Evolutionary conservation across 1,140 invertebrate genomes (phyloP).

Genomic region (Anastrepha ludens): DNA sequence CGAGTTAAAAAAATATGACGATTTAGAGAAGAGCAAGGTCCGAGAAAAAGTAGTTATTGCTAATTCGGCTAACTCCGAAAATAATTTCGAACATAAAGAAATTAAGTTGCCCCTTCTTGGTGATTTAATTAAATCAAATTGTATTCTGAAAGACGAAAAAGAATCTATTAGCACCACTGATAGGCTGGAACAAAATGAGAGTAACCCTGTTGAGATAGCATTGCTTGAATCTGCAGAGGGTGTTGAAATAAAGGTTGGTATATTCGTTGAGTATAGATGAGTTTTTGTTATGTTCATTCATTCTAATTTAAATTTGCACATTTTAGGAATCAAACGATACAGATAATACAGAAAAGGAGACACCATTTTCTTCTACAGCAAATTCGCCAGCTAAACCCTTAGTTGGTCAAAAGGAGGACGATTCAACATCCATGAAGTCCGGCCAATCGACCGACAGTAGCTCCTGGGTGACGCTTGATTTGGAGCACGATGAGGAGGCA

Average conservation of each 20-base stretch:
- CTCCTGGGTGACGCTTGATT: conserved; percentile 56
- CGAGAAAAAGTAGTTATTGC: not conserved
- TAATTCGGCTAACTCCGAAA: not conserved
- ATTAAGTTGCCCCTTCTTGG: not conserved
- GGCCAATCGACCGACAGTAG: conserved; percentile 55
- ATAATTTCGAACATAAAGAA: not conserved
- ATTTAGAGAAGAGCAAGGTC: not conserved
- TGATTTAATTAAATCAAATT: not conserved
- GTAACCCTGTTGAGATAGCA: not conserved
- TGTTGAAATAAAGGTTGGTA: not conserved
- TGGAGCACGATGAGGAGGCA: conserved; percentile 61
- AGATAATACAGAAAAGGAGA: not conserved
- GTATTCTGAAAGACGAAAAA: not conserved
- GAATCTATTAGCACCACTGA: not conserved
- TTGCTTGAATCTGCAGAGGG: not conserved
- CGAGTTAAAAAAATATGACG: conserved; percentile 54
- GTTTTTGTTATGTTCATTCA: too few relatives aligned
- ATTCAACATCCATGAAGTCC: conserved; percentile 55
- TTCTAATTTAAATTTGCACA: not conserved
- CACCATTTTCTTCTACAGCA: conserved; percentile 17
- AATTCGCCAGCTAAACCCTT: conserved; percentile 14
- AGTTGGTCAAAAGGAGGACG: conserved; percentile 53
- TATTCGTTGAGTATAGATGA: not conserved
- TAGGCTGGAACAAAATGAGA: not conserved
- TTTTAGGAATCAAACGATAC: not conserved